Evolutionary conservation across 2,797 vertebrate genomes (phyloP), one percentile per base, ranked within the genome.

Genomic region (Pachyuromys duprasi): DNA sequence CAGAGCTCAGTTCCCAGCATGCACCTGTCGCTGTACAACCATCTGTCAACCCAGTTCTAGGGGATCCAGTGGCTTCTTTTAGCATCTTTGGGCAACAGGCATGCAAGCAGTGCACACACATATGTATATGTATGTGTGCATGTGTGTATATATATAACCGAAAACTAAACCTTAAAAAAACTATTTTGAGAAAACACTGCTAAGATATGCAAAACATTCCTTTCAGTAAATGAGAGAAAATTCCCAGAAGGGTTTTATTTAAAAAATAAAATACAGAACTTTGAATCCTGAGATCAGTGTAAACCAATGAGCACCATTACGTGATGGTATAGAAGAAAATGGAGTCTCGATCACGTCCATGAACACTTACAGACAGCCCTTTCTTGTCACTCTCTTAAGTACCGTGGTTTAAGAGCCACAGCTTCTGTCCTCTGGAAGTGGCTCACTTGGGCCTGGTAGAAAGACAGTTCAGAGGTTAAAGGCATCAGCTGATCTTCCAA

Each of bases 221-320:
- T 67, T 88, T 75, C 14, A 74, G 53, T 60, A 57, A 5, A 67
- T 53, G 7, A 86, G 82, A 90, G 9, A 86, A 86, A 87, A 36
- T 82, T 90, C n/a, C 55, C 90, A 93, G 60, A 72, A 92, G 69
- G 62, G 45, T 76, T 76, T 76, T 49, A 76, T 93, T 91, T 91
- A 5, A 33, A 78, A 62, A 65, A 5, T 6, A 18, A 22, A 45
- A 28, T n/a, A n/a, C n/a, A n/a, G n/a, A n/a, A 42, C 28, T n/a
- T 79, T 86, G 57, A 93, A 42, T 91, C 83, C n/a, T 75, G 65
- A 75, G 49, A 24, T 18, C 18, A 13, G 57, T 26, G 13, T n/a
- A 39, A 60, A 53, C 53, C 7, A 57, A 53, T 7, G 8, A 67
- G 13, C 12, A 28, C 18, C 36, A 84, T 60, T 33, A 49, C 17